Base-by-base conservation (phyloP, 2,888 invertebrate genomes). In the Hylaea fasciaria region DNA sequence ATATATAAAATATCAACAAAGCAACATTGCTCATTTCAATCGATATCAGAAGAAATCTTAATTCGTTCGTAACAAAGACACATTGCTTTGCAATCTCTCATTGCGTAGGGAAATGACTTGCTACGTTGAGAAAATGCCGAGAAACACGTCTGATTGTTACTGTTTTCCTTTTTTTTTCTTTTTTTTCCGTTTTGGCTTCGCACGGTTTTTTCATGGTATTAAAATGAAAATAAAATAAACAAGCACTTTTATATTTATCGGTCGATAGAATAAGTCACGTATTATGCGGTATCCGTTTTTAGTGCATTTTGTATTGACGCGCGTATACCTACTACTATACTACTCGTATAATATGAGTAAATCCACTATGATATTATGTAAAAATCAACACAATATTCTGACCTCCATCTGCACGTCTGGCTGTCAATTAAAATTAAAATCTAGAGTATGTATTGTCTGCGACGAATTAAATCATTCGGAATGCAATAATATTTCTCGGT, bases 71-170 rank as follows among this genome's bases (percentile, higher is more conserved):
- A 66, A 62, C 69, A 78, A 76, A 74, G 77, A 66, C 67, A 51
- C 62, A 35, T 39, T n/a, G 35, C 35, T 22, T 35, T 35, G 65
- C 62, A 60, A 70, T 77, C 75, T 74, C 52, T 68, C 69, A 62
- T 41, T 55, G 22, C 57, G 40, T 57, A 60, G 67, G 65, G 68
- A 69, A 68, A 72, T 68, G 57, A 64, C 51, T 68, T 49, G 49
- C 68, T 73, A 71, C 66, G 64, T 70, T 62, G 65, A 51, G 72
- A 78, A 66, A 72, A 60, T 41, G 37, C 47, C 63, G 73, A 65
- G 73, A 78, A 74, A 70, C 53, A 65, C 71, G n/a, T n/a, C n/a
- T n/a, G 62, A 78, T 77, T 77, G 76, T 77, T 62, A 55, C 1
- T 35, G 55, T 70, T 71, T 75, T 71, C 70, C 69, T 47, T 46